Evolutionary conservation across 1,140 invertebrate genomes (phyloP).

Genomic region (Zaprionus davidi): DNA sequence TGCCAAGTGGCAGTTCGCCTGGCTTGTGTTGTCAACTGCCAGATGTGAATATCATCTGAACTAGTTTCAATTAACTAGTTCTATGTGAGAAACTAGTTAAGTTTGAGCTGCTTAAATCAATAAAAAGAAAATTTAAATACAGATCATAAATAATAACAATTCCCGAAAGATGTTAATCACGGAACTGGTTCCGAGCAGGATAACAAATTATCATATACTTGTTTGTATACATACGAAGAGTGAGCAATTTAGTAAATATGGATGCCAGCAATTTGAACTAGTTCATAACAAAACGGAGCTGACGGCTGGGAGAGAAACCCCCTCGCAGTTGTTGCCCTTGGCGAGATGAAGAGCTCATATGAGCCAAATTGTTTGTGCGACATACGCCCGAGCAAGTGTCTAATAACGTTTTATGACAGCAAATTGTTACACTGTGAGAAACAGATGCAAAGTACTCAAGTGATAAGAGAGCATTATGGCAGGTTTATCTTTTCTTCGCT

Average conservation of each 20-base stretch:
- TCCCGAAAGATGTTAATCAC: background rate
- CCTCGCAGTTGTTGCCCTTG: background rate
- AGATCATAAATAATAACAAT: background rate
- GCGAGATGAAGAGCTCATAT: constrained; percentile 19
- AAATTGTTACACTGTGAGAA: constrained; percentile 39
- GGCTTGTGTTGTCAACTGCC: constrained; percentile 7
- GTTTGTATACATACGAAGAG: background rate
- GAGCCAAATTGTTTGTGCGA: constrained; percentile 15
- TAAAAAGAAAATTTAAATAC: background rate
- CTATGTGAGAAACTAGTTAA: background rate
- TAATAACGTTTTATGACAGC: constrained; percentile 58
- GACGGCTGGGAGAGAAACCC: too few relatives aligned
- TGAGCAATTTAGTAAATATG: background rate
- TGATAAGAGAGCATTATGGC: too few relatives aligned
- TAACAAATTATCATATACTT: background rate
- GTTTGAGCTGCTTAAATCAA: background rate
- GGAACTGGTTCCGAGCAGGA: background rate
- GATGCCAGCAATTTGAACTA: constrained; percentile 22
- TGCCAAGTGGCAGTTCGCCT: background rate
- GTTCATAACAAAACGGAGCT: constrained; percentile 7
- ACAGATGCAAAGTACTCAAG: background rate
- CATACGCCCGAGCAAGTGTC: constrained; percentile 21
- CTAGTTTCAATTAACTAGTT: background rate
- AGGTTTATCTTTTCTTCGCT: background rate
- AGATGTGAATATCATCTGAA: background rate